A percentile compares a stretch with the other conserved stretches of the same genome.
phyloP scores from a whole-genome alignment of 2,113 vertebrate species.

The Raja brachyura region DNA sequence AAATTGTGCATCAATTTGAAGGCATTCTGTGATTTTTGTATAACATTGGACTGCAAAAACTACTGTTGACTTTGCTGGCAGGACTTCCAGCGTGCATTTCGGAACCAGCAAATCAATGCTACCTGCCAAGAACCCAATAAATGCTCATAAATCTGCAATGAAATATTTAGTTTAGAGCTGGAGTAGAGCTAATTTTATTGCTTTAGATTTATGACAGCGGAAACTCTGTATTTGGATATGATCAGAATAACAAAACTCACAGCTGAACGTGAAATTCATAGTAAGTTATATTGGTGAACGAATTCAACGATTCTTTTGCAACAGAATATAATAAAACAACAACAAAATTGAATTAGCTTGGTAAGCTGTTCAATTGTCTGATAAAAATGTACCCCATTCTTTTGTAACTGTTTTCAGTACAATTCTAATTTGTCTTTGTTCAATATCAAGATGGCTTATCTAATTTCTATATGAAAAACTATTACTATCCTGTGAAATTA shows the following conservation, averaged over 20 bases:
- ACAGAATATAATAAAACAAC: conserved; percentile 57
- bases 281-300: conserved; percentile 33
- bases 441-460: conserved; percentile 39
- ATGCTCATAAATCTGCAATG: conserved; percentile 66
- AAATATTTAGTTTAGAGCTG: conserved; percentile 69
- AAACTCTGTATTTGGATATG: conserved; percentile 58
- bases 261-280: conserved; percentile 50
- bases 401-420: conserved; percentile 48
- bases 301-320: conserved; percentile 44
- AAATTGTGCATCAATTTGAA: neutral
- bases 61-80: conserved; percentile 17
- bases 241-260: conserved; percentile 60
- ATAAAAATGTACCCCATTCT: conserved; percentile 51
- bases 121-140: conserved; percentile 55
- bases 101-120: conserved; percentile 53
- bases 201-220: conserved; percentile 59
- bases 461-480: conserved; percentile 40
- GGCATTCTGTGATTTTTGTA: neutral
- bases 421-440: conserved; percentile 43
- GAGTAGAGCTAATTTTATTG: conserved; percentile 67
- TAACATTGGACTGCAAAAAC: neutral
- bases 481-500: neutral
- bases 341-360: conserved; percentile 59
- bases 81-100: conserved; percentile 47
- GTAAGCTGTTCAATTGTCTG: conserved; percentile 62